Conservation (phyloP, 1,140 invertebrate genomes). For the Helicoverpa zea region DNA sequence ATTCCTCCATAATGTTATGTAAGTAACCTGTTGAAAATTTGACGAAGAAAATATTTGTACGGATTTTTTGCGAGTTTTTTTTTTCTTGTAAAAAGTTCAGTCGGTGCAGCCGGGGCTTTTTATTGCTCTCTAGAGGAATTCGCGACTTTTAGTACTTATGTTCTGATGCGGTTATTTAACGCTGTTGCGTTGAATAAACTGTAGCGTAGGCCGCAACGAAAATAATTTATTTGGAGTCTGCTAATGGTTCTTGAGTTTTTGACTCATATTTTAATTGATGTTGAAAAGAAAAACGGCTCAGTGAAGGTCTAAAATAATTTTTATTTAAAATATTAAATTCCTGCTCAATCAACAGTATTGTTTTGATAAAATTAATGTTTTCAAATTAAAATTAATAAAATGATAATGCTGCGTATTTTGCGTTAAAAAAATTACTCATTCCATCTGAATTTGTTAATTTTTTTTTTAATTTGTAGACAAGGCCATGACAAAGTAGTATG, state of each 20-base stretch:
- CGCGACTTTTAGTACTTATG: constrained; percentile 1
- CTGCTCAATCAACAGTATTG: neutral
- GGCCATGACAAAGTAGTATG: too few species aligned
- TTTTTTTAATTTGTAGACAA: too few species aligned
- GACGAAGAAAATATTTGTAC: neutral
- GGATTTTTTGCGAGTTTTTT: neutral
- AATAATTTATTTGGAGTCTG: neutral
- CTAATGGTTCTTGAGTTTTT: neutral
- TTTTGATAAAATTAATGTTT: too few species aligned
- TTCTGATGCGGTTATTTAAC: too few species aligned
- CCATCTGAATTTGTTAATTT: too few species aligned
- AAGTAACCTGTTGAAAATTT: constrained; percentile 21
- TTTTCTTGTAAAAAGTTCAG: neutral
- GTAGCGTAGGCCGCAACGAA: neutral
- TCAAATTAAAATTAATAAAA: too few species aligned
- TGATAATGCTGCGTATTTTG: too few species aligned
- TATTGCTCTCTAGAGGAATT: constrained; percentile 6
- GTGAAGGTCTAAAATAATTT: too few species aligned
- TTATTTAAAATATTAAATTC: neutral
- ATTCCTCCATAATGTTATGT: constrained; percentile 4
- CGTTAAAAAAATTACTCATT: too few species aligned
- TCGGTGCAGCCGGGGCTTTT: too few species aligned
- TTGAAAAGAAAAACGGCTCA: neutral
- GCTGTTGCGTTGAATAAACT: neutral
- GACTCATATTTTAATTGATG: neutral